These are phyloP conservation scores for Athalia circularis DNA, from an alignment of 2,888 invertebrate genomes.

Conservation along the genomic window DNA sequence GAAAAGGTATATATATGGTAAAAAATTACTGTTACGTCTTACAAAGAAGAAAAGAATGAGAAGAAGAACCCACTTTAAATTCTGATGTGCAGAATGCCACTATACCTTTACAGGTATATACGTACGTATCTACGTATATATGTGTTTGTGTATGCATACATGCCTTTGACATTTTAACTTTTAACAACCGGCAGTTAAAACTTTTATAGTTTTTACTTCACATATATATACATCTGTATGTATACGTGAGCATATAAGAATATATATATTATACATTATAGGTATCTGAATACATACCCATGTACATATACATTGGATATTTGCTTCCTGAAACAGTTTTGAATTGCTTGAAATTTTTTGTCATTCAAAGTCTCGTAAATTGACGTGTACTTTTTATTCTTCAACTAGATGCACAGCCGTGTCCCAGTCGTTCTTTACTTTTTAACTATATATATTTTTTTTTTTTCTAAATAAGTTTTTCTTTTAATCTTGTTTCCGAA, in stretches of 20 bases:
- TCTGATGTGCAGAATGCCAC: slow-evolving; percentile 41
- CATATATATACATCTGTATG: slow-evolving; percentile 26
- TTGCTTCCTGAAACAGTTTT: slow-evolving; percentile 55
- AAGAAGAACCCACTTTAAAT: slow-evolving; percentile 42
- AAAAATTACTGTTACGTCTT: background rate
- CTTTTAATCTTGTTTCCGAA: too few relatives aligned
- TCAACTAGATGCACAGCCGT: background rate
- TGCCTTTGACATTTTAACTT: slow-evolving; percentile 55
- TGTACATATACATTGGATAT: slow-evolving; percentile 41
- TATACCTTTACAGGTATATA: background rate
- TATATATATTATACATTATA: too few relatives aligned
- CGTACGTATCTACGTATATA: background rate
- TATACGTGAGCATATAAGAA: background rate
- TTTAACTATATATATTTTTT: too few relatives aligned
- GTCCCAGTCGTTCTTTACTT: too few relatives aligned
- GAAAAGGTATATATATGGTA: background rate
- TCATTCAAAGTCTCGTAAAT: slow-evolving; percentile 49
- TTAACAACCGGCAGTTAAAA: slow-evolving; percentile 59
- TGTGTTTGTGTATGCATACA: slow-evolving; percentile 37
- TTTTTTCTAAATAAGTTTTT: too few relatives aligned
- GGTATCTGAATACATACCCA: too few relatives aligned
- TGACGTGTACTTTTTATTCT: background rate
- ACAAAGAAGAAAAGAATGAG: background rate
- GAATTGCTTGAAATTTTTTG: slow-evolving; percentile 59
- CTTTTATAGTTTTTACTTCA: slow-evolving; percentile 59